Evolutionary conservation across 2,888 invertebrate genomes (phyloP).

Genomic region (Chrysotoxum bicinctum): DNA sequence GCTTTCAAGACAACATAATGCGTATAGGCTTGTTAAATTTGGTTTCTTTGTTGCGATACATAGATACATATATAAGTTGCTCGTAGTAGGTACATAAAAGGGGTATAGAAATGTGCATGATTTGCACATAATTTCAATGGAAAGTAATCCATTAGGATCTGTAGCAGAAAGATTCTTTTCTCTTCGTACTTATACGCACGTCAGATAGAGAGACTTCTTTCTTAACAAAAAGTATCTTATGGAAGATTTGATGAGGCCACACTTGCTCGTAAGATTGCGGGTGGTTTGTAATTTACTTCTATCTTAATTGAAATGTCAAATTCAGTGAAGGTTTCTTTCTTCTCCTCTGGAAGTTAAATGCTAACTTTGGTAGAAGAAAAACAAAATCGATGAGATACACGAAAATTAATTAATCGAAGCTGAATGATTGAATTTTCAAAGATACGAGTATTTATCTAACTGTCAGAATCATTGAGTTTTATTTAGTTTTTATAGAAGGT

Average conservation of each 20-base stretch:
- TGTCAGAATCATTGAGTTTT: not conserved
- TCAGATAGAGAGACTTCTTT: not conserved
- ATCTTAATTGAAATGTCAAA: conserved; percentile 16
- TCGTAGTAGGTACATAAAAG: not conserved
- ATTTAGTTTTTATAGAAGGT: not conserved
- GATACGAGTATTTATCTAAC: not conserved
- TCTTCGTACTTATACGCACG: no score
- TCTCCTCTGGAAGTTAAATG: not conserved
- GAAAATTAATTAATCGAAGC: not conserved
- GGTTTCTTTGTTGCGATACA: not conserved
- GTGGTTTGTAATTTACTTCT: not conserved
- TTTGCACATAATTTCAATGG: conserved; percentile 1
- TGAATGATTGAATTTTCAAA: not conserved
- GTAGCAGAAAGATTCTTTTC: not conserved
- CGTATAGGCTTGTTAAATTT: not conserved
- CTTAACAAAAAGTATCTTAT: not conserved
- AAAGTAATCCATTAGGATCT: conserved; percentile 10
- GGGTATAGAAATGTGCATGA: conserved; percentile 2
- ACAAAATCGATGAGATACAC: not conserved
- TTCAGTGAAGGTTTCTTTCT: not conserved
- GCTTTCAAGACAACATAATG: not conserved
- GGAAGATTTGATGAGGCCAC: not conserved
- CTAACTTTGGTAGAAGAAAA: not conserved
- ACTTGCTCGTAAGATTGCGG: not conserved
- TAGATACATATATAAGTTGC: not conserved